Conservation (phyloP, 2,797 vertebrate species). For the Iguana delicatissima region DNA sequence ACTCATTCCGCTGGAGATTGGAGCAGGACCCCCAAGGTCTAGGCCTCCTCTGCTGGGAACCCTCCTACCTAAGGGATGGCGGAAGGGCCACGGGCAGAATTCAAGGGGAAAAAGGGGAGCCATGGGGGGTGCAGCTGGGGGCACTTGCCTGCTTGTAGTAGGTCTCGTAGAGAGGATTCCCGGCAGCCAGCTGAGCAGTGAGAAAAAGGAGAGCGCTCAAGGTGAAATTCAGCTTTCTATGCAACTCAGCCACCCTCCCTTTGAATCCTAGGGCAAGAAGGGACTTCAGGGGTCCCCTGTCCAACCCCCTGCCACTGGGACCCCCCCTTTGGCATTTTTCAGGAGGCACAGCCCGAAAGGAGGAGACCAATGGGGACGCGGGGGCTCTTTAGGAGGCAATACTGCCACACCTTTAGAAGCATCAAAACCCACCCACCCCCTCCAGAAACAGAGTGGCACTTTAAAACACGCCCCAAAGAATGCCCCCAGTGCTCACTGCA, state of each 20-base stretch:
- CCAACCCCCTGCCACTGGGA: background rate
- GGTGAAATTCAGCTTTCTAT: background rate
- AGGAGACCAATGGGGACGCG: no score
- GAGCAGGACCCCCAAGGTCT: no score
- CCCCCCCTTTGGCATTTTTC: no score
- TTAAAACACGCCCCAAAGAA: no score
- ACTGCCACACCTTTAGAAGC: no score
- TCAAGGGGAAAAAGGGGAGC: background rate
- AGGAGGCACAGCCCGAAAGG: no score
- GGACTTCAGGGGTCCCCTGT: background rate
- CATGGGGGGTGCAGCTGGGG: background rate
- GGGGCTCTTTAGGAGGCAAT: no score
- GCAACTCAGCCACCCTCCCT: background rate
- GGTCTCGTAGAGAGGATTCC: constrained; percentile 91
- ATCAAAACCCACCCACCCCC: no score
- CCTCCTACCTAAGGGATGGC: background rate
- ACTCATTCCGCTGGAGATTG: no score
- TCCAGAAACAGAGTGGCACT: no score
- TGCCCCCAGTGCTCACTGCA: no score
- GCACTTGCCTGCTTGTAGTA: constrained; percentile 93
- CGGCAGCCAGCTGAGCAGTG: constrained; percentile 87
- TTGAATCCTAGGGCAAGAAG: background rate
- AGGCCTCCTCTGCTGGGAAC: no score
- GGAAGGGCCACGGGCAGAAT: background rate
- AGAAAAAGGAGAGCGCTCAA: constrained; percentile 30